Evolutionary conservation across 2,888 invertebrate species (phyloP).

Genomic region (Mantis religiosa): DNA sequence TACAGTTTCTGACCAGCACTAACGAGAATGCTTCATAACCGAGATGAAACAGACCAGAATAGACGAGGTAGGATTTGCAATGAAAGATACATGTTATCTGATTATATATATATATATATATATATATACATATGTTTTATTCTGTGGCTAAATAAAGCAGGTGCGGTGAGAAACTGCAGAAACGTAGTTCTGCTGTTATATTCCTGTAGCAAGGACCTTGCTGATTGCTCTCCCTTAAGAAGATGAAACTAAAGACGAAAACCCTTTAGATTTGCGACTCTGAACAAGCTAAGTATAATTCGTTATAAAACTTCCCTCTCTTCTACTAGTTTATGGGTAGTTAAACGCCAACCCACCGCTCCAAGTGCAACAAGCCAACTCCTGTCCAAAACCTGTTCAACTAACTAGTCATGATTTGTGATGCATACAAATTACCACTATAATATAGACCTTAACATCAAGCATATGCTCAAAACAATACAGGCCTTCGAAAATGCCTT

Average conservation of each 20-base stretch:
- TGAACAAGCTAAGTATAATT: neutral
- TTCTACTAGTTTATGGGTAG: neutral
- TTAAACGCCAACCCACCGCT: neutral
- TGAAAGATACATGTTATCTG: no score
- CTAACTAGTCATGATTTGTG: slow-evolving; percentile 16
- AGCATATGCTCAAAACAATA: neutral
- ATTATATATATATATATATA: no score
- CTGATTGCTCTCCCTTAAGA: neutral
- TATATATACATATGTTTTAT: no score
- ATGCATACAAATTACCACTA: neutral
- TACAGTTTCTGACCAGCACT: no score
- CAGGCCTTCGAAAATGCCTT: neutral
- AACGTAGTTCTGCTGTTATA: no score
- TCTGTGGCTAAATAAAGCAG: no score
- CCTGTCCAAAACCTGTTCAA: neutral
- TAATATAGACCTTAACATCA: neutral
- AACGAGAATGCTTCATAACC: no score
- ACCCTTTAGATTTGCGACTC: neutral
- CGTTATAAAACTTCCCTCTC: neutral
- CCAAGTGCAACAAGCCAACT: neutral
- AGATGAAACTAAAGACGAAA: neutral
- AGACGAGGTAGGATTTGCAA: no score
- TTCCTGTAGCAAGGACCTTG: no score
- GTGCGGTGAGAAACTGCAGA: no score
- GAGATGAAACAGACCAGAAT: no score